A percentile compares a stretch with the other conserved stretches of the same genome.
These are phyloP conservation scores for Platerodrilus igneus DNA, from an alignment of 2,888 invertebrate species.

Conservation along the genomic window DNA sequence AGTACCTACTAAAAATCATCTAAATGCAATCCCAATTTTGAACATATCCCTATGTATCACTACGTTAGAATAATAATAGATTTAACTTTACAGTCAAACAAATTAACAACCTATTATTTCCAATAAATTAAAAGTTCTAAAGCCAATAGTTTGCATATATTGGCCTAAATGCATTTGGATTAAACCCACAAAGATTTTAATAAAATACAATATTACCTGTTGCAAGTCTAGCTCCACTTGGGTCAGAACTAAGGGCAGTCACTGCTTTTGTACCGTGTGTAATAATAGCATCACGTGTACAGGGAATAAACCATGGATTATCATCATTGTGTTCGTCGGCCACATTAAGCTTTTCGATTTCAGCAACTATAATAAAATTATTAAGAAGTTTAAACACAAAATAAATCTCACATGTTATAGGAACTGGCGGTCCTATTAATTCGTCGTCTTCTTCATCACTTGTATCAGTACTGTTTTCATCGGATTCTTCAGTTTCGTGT, in stretches of 20 bases:
- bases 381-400: conserved; percentile 19
- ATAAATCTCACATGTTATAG: conserved; percentile 38
- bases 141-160: no score
- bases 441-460: conserved; percentile 45
- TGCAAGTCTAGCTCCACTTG: conserved; percentile 79
- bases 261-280: conserved; percentile 88
- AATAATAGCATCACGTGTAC: conserved; percentile 74
- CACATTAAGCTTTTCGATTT: conserved; percentile 12
- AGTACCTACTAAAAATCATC: no score
- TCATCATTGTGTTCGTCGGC: conserved; percentile 35
- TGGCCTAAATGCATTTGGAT: no score
- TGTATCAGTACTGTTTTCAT: conserved; percentile 30
- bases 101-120: no score
- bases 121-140: no score
- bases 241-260: conserved; percentile 86
- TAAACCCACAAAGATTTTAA: no score
- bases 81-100: no score
- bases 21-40: no score
- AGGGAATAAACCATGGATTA: conserved; percentile 61
- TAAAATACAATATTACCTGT: conserved; percentile 41
- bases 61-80: no score
- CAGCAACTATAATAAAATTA: conserved; percentile 8
- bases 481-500: conserved; percentile 33
- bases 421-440: conserved; percentile 59
- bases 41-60: no score